These are phyloP conservation scores for Pyrochroa serraticornis DNA, from an alignment of 2,888 invertebrate species.

Conservation along the genomic window DNA sequence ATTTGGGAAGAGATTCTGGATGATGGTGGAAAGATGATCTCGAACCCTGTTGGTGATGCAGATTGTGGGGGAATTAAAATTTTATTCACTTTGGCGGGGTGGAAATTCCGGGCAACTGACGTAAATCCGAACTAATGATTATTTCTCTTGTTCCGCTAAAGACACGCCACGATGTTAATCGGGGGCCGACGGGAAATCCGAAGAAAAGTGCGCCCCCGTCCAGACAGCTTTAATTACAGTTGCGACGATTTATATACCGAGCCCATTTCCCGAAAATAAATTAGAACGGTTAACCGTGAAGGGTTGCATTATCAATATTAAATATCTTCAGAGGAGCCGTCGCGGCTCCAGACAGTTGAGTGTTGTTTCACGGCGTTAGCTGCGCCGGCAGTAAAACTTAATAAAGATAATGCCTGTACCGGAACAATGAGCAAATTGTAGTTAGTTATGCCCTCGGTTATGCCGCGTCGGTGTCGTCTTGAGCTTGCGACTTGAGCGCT, in stretches of 20 bases:
- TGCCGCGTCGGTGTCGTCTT: conserved; percentile 30
- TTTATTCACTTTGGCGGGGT: too few species aligned
- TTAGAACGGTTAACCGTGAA: conserved; percentile 47
- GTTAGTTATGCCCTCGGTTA: conserved; percentile 47
- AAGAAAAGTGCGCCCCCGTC: conserved; percentile 1
- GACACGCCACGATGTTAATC: too few species aligned
- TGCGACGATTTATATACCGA: conserved; percentile 45
- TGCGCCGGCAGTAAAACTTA: conserved; percentile 52
- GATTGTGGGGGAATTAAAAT: too few species aligned
- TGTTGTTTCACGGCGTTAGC: conserved; percentile 47
- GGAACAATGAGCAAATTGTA: conserved; percentile 57
- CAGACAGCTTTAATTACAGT: conserved; percentile 47
- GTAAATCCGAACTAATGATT: too few species aligned
- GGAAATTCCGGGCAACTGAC: too few species aligned
- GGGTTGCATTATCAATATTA: conserved; percentile 54
- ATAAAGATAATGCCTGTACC: conserved; percentile 55
- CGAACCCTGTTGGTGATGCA: too few species aligned
- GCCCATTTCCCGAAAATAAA: conserved; percentile 48
- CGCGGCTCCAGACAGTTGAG: conserved; percentile 49
- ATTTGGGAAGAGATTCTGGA: too few species aligned
- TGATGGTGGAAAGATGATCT: too few species aligned
- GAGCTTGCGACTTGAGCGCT: conserved; percentile 38
- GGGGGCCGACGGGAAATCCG: too few species aligned
- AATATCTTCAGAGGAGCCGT: conserved; percentile 48
- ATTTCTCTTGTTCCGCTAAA: too few species aligned